These are phyloP conservation scores for Forbesichthys papilliferus DNA, from an alignment of 2,113 vertebrate species.

Conservation along the genomic window DNA sequence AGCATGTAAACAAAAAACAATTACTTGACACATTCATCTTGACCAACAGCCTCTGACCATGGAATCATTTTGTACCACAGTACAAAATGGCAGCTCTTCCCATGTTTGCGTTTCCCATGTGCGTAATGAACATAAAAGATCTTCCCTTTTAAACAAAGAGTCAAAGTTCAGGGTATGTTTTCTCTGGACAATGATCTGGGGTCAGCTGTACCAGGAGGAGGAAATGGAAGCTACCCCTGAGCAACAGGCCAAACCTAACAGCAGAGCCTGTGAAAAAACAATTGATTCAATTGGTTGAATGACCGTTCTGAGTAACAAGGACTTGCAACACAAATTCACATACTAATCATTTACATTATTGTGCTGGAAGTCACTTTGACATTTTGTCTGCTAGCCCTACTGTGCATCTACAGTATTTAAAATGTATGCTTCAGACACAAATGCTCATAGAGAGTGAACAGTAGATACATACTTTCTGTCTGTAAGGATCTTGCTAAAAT, in stretches of 20 bases:
- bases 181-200: slow-evolving; percentile 48
- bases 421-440: slow-evolving; percentile 29
- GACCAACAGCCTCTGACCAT: slow-evolving; percentile 37
- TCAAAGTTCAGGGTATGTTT: slow-evolving; percentile 30
- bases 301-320: slow-evolving; percentile 60
- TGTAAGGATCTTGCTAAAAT: slow-evolving; percentile 70
- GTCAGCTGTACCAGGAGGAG: slow-evolving; percentile 55
- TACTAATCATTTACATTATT: slow-evolving; percentile 38
- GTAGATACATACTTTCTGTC: slow-evolving; percentile 50
- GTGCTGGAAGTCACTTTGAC: slow-evolving; percentile 47
- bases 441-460: slow-evolving; percentile 64
- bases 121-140: slow-evolving; percentile 36
- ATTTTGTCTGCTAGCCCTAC: slow-evolving; percentile 57
- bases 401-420: slow-evolving; percentile 20
- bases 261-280: slow-evolving; percentile 36
- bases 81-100: slow-evolving; percentile 25
- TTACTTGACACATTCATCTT: slow-evolving; percentile 33
- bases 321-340: slow-evolving; percentile 68
- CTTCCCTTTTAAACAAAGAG: slow-evolving; percentile 50
- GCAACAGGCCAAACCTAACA: slow-evolving; percentile 5
- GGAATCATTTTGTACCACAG: slow-evolving; percentile 21
- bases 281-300: slow-evolving; percentile 51
- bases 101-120: slow-evolving; percentile 31
- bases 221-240: slow-evolving; percentile 57
- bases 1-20: slow-evolving; percentile 49